Base-by-base conservation (phyloP, 2,888 invertebrate species). In the Eupithecia vulgata region DNA sequence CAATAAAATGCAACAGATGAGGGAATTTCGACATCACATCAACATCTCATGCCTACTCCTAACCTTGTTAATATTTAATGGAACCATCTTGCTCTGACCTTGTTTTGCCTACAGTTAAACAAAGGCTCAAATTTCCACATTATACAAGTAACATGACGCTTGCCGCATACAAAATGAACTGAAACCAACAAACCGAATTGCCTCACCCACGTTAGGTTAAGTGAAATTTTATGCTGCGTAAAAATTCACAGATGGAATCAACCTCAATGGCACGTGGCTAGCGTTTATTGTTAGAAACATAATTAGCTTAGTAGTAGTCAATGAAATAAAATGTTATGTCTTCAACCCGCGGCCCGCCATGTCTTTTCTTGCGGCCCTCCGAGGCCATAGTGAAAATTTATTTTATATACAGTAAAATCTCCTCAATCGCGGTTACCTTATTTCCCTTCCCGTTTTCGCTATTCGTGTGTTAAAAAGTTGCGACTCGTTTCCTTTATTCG, bases 141-240 rank as follows among this genome's bases (percentile, higher is more conserved):
- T 82, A 84, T 81, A 78, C 79, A 76, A 73, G 83, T 81, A 84
- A 85, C 83, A 81, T 81, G 85, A 85, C 87, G 84, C 84, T 77
- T 61, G 73, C 76, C 79, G 86, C 85, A 87, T 89, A 87, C 85
- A 80, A 82, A 87, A 90, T 88, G 86, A 88, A 85, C 85, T 81
- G 82, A 86, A 85, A 86, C 86, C 87, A 84, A 86, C 87, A 85
- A 84, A 85, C 85, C 86, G 84, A 88, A 88, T 86, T 85, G 86
- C 84, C 82, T 82, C 84, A 81, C 61, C 61, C 15, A 37, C 82
- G 86, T 84, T 82, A 85, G 79, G 86, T 84, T 86, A 90, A 91
- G 88, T 89, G 89, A 91, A 91, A 91, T 90, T 91, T 91, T 89
- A 91, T 88, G 85, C 84, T 82, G 81, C 88, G 84, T 91, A 89